Percentiles rank a stretch among this genome's conserved stretches.
Evolutionary conservation across 2,888 invertebrate species (phyloP).

Genomic region (Drosophila quinaria): DNA sequence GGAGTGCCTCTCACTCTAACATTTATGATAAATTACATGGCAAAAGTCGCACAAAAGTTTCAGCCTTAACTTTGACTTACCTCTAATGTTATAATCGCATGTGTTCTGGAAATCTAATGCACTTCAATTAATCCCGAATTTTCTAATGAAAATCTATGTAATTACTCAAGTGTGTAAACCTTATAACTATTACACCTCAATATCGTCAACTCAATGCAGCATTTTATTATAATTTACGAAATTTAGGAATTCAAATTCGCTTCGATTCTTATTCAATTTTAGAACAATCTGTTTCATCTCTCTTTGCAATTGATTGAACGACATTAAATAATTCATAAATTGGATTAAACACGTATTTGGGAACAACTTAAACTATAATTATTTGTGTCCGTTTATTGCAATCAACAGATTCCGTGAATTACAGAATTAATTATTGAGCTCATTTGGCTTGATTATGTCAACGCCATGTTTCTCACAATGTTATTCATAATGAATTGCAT

Average conservation of each 20-base stretch:
- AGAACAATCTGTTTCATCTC: neutral
- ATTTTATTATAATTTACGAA: neutral
- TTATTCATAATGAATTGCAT: conserved; percentile 42
- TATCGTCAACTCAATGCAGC: neutral
- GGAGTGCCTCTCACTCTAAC: conserved; percentile 40
- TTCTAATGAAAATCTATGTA: neutral
- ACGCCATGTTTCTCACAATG: conserved; percentile 25
- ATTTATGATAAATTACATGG: conserved; percentile 56
- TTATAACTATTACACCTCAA: too few species aligned
- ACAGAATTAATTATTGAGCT: conserved; percentile 22
- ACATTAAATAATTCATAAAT: neutral
- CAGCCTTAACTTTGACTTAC: conserved; percentile 4
- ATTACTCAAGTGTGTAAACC: too few species aligned
- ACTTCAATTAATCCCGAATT: conserved; percentile 8
- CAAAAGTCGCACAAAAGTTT: conserved; percentile 11
- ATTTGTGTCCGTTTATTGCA: conserved; percentile 18
- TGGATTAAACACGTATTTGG: neutral
- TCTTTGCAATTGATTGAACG: neutral
- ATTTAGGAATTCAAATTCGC: neutral
- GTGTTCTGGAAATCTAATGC: conserved; percentile 31
- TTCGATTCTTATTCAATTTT: neutral
- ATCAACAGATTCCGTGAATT: conserved; percentile 34
- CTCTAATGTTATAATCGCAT: conserved; percentile 44
- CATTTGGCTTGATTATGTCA: conserved; percentile 60
- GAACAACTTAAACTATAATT: conserved; percentile 26